Conservation (phyloP, 2,113 vertebrate genomes). For the Axis porcinus region DNA sequence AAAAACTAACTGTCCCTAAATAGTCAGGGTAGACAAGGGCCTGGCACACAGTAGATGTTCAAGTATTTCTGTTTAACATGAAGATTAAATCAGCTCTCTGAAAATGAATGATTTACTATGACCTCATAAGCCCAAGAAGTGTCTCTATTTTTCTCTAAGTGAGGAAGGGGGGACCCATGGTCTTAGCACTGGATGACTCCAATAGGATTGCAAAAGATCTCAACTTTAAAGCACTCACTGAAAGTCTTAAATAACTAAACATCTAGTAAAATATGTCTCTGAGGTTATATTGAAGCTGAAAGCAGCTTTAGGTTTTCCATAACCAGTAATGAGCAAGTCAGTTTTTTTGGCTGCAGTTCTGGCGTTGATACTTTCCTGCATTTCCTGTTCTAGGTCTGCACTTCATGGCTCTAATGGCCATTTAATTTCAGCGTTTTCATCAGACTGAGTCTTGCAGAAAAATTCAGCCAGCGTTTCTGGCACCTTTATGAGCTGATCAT, state of each 20-base stretch:
- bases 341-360: no score
- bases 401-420: no score
- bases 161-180: background rate
- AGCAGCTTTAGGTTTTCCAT: no score
- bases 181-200: background rate
- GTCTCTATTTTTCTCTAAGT: background rate
- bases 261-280: background rate
- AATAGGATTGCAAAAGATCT: background rate
- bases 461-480: no score
- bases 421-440: no score
- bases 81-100: background rate
- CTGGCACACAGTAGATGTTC: background rate
- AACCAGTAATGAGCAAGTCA: no score
- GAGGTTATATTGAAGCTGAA: background rate
- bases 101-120: background rate
- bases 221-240: background rate
- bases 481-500: fast-evolving
- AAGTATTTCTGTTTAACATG: background rate
- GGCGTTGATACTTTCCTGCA: no score
- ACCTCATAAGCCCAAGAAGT: background rate
- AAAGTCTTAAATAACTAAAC: background rate
- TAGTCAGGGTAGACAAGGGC: background rate
- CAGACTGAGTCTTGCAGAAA: no score
- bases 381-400: no score
- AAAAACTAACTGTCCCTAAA: background rate